Conservation (phyloP, 2,113 vertebrate genomes). For the Polypterus senegalus region DNA sequence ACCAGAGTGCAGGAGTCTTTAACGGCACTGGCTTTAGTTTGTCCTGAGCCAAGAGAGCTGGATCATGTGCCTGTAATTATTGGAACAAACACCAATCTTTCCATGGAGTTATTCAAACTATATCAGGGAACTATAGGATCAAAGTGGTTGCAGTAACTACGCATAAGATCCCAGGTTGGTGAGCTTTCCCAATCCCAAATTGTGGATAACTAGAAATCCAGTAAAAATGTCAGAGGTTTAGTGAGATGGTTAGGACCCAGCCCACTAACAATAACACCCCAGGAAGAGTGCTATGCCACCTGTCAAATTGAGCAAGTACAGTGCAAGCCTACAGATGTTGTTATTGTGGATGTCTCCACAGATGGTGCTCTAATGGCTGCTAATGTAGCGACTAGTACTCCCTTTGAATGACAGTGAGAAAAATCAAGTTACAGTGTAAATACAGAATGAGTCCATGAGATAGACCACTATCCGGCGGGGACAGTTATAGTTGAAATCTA, state of each 20-base stretch:
- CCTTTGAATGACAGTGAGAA: background rate
- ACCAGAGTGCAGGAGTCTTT: background rate
- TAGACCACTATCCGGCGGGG: background rate
- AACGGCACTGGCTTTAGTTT: background rate
- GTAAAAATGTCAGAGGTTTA: background rate
- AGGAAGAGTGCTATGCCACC: background rate
- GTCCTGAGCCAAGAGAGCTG: background rate
- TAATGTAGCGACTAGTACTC: background rate
- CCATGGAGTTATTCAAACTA: no score
- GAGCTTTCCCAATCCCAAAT: no score
- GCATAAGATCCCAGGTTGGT: no score
- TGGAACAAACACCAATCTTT: background rate
- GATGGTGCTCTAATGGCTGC: background rate
- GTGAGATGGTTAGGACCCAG: background rate
- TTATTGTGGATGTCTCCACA: background rate
- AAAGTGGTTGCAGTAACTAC: background rate
- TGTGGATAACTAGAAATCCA: background rate
- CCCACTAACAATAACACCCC: background rate
- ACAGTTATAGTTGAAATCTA: constrained; percentile 1
- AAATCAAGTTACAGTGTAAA: background rate
- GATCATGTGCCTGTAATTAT: background rate
- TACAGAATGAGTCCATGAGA: background rate
- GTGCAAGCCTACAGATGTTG: background rate
- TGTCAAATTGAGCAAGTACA: background rate
- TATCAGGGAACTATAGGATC: no score